Conservation (phyloP, 2,113 vertebrate species). For the Microtus montanus region DNA sequence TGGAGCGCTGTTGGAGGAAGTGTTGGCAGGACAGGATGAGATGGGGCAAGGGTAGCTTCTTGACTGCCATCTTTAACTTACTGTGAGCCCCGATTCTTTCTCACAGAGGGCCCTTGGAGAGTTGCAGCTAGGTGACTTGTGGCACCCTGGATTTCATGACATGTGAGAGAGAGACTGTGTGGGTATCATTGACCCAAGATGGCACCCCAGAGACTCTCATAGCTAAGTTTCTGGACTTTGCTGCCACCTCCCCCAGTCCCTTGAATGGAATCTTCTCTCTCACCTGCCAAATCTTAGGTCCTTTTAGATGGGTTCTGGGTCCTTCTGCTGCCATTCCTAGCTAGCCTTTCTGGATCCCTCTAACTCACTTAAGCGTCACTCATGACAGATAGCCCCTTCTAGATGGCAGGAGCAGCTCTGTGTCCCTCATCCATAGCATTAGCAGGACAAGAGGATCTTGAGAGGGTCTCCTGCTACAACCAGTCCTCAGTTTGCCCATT, state of each 20-base stretch:
- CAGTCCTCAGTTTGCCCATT: slow-evolving; percentile 34
- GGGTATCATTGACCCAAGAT: neutral
- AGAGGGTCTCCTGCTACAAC: neutral
- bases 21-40: neutral
- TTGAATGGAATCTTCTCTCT: neutral
- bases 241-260: neutral
- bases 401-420: neutral
- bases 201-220: neutral
- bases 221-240: neutral
- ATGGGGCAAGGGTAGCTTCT: neutral
- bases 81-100: neutral
- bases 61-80: neutral
- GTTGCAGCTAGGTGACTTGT: neutral
- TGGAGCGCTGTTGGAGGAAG: neutral
- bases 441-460: neutral
- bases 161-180: neutral
- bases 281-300: neutral
- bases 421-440: neutral
- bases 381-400: neutral
- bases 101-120: neutral
- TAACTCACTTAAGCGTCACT: neutral
- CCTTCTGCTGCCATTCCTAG: neutral
- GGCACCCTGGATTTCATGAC: neutral
- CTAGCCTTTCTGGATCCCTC: neutral
- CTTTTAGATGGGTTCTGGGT: neutral